A percentile compares a stretch with the other conserved stretches of the same genome.
Evolutionary conservation across 2,113 vertebrate genomes (phyloP).

Genomic region (Actinemys pallida): DNA sequence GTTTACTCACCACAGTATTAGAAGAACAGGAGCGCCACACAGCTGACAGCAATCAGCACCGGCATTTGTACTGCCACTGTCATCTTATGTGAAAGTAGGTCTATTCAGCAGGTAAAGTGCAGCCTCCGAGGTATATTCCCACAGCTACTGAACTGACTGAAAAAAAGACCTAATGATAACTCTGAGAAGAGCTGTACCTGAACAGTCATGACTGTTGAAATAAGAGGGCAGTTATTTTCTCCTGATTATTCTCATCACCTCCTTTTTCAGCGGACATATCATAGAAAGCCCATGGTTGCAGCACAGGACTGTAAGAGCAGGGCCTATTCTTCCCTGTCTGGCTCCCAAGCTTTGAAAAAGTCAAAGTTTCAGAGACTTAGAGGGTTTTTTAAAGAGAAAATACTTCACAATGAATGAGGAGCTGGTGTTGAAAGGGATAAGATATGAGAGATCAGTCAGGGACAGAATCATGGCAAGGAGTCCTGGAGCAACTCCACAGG

Average conservation of each 20-base stretch:
- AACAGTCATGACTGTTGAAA: not conserved
- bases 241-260: constrained; percentile 20
- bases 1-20: not conserved
- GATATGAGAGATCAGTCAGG: not conserved
- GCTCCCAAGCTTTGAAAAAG: constrained; percentile 10
- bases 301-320: not conserved
- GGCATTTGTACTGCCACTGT: not conserved
- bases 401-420: not conserved
- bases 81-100: not conserved
- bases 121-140: not conserved
- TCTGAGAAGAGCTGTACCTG: constrained; percentile 1
- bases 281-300: not conserved
- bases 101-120: constrained; percentile 3
- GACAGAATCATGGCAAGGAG: not conserved
- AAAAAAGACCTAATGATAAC: constrained; percentile 24
- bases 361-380: not conserved
- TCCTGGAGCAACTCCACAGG: not conserved
- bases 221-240: constrained; percentile 19
- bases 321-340: not conserved
- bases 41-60: not conserved
- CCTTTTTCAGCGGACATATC: not conserved
- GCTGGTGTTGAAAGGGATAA: not conserved
- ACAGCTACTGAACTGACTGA: not conserved
- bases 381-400: not conserved
- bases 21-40: not conserved